These are phyloP conservation scores for Agrilus mali DNA, from an alignment of 2,888 invertebrate species.

Conservation along the genomic window DNA sequence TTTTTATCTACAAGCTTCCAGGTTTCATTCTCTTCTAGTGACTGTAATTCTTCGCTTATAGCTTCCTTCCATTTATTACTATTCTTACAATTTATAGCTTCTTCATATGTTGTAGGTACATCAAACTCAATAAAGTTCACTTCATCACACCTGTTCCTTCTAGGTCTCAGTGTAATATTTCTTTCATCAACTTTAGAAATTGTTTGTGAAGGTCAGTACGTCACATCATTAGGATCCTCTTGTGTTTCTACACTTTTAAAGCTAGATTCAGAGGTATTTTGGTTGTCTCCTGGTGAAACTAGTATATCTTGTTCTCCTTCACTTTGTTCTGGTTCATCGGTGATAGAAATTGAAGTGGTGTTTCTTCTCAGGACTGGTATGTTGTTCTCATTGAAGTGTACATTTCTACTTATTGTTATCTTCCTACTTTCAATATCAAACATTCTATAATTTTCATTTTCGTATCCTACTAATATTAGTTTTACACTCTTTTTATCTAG, in stretches of 20 bases:
- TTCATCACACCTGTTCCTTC: conserved; percentile 6
- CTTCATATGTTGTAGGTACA: conserved; percentile 10
- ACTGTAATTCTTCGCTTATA: conserved; percentile 11
- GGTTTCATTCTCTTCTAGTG: conserved; percentile 9
- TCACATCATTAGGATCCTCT: not conserved
- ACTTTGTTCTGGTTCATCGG: not conserved
- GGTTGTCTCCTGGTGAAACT: not conserved
- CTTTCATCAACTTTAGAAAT: not conserved
- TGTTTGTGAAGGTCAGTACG: not conserved
- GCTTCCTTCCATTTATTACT: conserved; percentile 10
- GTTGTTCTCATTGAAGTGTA: conserved; percentile 11
- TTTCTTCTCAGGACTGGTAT: not conserved
- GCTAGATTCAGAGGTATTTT: not conserved
- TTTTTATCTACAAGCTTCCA: conserved; percentile 9
- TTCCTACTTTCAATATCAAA: conserved; percentile 10
- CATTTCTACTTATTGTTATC: conserved; percentile 15
- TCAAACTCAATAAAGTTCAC: conserved; percentile 8
- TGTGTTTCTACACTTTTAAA: not conserved
- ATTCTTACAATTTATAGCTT: conserved; percentile 10
- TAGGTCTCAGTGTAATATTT: conserved; percentile 1
- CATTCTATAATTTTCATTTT: conserved; percentile 13
- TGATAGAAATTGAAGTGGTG: not conserved
- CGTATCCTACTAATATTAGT: conserved; percentile 14
- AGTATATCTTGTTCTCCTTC: conserved; percentile 2
- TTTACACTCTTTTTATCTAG: conserved; percentile 10